Evolutionary conservation across 2,113 vertebrate genomes (phyloP), one percentile per base, ranked within the genome.

Genomic region (Turdus rufiventris): DNA sequence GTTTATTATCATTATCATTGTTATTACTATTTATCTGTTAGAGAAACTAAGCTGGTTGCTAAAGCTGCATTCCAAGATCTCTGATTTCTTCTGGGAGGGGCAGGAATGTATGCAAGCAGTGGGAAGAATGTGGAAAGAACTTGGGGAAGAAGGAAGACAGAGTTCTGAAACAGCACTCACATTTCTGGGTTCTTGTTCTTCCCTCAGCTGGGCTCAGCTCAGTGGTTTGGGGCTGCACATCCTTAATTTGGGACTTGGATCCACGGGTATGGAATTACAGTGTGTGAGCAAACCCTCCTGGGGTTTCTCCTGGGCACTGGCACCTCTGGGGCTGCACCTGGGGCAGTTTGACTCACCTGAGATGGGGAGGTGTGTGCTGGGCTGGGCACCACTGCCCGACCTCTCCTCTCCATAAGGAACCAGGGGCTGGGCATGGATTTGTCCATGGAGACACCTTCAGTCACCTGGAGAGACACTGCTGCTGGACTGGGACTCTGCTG

Each of bases 181-280:
- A 16, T 33, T 34, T 15, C 38, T 36, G 43, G 10, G 7, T 7
- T 25, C 73, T 25, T 73, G 33, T 26, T 58, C 40, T 28, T 8
- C 26, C 56, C 56, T 38, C 72, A 24, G 11, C 54, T 29, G 42
- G 18, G 10, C 45, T 6, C 10, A 50, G 25, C 42, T 45, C 50
- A 10, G 51, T 40, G 31, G 6, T 8, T 40, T 45, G 51, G 31
- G 26, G 38, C 20, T 47, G 8, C 19, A 20, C 14, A 3, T 7
- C 62, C 19, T 40, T 14, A 18, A 19, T 0, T 3, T 13, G 53
- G 38, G 53, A 17, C 54, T n/a, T 23, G n/a, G 18, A 45, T 90
- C 65, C 40, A 12, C 3, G 15, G 8, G 2, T 5, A 1, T 0
- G 5, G 28, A 42, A 76, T n/a, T n/a, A 7, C 2, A 2, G 8